Evolutionary conservation across 2,113 vertebrate species (phyloP), one percentile per base, ranked within the genome.

Genomic region (Cynoglossus semilaevis): DNA sequence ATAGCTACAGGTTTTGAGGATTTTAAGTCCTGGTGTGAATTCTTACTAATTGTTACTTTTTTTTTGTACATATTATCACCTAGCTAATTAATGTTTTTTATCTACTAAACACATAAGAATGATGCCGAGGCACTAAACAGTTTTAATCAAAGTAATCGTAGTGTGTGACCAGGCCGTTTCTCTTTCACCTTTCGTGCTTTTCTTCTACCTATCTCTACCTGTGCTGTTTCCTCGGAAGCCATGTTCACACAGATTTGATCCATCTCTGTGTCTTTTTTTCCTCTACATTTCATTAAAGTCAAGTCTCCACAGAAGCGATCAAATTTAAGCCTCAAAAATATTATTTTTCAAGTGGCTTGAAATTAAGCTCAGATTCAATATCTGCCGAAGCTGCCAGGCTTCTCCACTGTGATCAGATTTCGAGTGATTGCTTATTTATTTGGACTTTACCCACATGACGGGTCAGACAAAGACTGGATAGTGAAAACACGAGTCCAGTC

Each of bases 331-430:
- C 10, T 35, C 50, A 43, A 46, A 67, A 62, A 48, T 35, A 42
- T 55, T 1, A 70, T 67, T 61, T 29, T 15, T 0, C 56, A 44
- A 40, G 44, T 38, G 41, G 56, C 45, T 62, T 71, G 58, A 76
- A 76, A 76, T 52, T 14, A 35, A 58, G 57, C 51, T 70, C 9
- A 58, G 62, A 66, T 63, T 12, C 63, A 68, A 51, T 68, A 64
- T 9, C 15, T 53, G 22, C 40, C 41, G 67, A 58, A 22, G 44
- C 56, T 58, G 35, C 63, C 42, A 51, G 15, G 45, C 42, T 42
- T 22, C 2, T n/a, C 9, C 2, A 1, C 15, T 49, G 9, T 0
- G 37, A 70, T 70, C 51, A 54, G 11, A 71, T 71, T 67, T 62
- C 58, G 46, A 52, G 54, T 37, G 16, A 45, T 49, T 63, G 42